phyloP scores from a whole-genome alignment of 2,797 vertebrate genomes.

The Tenualosa ilisha region DNA sequence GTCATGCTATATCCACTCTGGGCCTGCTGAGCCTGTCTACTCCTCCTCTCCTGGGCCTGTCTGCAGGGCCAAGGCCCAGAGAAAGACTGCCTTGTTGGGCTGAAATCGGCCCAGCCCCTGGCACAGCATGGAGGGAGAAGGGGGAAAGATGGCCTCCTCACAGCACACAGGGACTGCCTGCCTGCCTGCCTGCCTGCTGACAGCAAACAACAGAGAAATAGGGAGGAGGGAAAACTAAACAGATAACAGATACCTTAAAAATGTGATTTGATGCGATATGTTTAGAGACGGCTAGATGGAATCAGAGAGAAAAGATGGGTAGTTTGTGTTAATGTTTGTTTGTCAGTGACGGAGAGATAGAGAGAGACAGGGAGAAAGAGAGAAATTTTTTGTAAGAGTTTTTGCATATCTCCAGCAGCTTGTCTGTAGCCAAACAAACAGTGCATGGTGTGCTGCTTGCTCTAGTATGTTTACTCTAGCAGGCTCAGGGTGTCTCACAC shows the following conservation, averaged over 20 bases:
- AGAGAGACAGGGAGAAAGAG: background rate
- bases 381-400: background rate
- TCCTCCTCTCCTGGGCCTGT: conserved; percentile 9
- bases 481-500: background rate
- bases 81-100: conserved; percentile 46
- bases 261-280: too few species aligned
- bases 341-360: background rate
- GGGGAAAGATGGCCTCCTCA: conserved; percentile 40
- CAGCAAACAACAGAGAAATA: background rate
- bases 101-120: conserved; percentile 37
- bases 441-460: background rate
- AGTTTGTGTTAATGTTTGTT: background rate
- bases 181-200: background rate
- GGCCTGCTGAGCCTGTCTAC: background rate
- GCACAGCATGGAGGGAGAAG: conserved; percentile 22
- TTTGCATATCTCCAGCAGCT: background rate
- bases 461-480: background rate
- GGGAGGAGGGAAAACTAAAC: background rate
- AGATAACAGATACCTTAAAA: too few species aligned
- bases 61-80: conserved; percentile 23
- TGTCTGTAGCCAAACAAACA: conserved; percentile 11
- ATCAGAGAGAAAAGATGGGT: background rate
- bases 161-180: background rate
- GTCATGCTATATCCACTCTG: conserved; percentile 6
- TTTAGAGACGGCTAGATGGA: background rate